Conservation (phyloP, 1,140 invertebrate species). For the Oppia nitens region DNA sequence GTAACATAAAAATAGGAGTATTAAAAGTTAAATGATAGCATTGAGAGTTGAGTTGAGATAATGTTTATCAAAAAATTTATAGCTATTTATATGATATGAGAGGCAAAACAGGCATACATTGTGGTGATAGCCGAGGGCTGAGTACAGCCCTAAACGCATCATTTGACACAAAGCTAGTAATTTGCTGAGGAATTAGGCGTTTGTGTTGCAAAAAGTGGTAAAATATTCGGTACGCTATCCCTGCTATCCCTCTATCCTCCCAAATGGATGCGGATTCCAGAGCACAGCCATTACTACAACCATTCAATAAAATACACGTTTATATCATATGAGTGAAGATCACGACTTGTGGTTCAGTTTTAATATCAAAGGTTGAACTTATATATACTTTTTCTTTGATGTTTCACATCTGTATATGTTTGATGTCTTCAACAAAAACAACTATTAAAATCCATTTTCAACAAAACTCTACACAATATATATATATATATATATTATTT, state of each 20-base stretch:
- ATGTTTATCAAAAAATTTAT: background rate
- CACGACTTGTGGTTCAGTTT: background rate
- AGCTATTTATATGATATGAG: background rate
- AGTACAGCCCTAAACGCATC: background rate
- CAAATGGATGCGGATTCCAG: background rate
- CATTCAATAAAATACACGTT: no score
- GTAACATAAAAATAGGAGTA: no score
- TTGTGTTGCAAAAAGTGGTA: background rate
- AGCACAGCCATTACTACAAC: background rate
- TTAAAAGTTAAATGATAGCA: background rate
- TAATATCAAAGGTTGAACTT: background rate
- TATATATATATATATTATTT: no score
- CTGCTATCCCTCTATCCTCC: background rate
- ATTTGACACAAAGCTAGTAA: background rate
- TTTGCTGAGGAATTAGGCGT: background rate
- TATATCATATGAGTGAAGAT: background rate
- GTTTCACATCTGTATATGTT: no score
- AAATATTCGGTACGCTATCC: background rate
- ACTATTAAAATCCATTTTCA: no score
- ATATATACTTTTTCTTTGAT: background rate
- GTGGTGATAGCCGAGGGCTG: background rate
- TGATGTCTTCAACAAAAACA: background rate
- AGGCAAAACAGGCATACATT: background rate
- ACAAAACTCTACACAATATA: no score
- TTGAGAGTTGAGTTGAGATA: background rate